phyloP scores from a whole-genome alignment of 2,797 vertebrate species.

The Nannoperca obscura region DNA sequence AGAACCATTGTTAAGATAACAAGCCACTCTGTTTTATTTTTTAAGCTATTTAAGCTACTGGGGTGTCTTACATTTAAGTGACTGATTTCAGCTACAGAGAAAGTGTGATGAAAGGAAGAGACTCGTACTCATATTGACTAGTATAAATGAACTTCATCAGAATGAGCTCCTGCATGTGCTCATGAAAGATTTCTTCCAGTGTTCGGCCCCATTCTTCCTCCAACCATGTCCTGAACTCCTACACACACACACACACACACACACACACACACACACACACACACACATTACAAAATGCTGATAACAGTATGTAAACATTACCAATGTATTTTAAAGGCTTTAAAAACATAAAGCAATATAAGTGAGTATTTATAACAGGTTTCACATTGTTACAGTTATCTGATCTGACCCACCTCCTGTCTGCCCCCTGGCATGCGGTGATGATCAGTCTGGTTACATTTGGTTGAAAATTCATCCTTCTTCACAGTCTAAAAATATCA shows the following conservation, averaged over 20 bases:
- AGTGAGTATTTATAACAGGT: neutral
- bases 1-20: neutral
- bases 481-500: conserved; percentile 89
- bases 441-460: conserved; percentile 98
- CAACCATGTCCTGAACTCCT: conserved; percentile 99
- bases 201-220: conserved; percentile 98
- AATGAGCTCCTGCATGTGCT: conserved; percentile 99
- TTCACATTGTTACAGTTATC: neutral
- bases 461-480: conserved; percentile 97
- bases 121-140: conserved; percentile 96
- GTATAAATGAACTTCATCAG: conserved; percentile 99
- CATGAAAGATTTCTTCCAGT: conserved; percentile 97
- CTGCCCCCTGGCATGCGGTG: conserved; percentile 98
- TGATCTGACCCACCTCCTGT: conserved; percentile 89
- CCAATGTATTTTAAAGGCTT: neutral
- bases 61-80: neutral
- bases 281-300: neutral
- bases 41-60: neutral
- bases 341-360: neutral
- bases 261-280: neutral
- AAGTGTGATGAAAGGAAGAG: conserved; percentile 6
- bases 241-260: conserved; percentile 9
- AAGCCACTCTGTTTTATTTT: neutral
- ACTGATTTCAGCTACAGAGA: neutral
- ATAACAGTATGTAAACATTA: neutral